These are phyloP conservation scores for Ptychodera flava DNA, from an alignment of 35 echinoderm and acorn worm species.

Conservation along the genomic window DNA sequence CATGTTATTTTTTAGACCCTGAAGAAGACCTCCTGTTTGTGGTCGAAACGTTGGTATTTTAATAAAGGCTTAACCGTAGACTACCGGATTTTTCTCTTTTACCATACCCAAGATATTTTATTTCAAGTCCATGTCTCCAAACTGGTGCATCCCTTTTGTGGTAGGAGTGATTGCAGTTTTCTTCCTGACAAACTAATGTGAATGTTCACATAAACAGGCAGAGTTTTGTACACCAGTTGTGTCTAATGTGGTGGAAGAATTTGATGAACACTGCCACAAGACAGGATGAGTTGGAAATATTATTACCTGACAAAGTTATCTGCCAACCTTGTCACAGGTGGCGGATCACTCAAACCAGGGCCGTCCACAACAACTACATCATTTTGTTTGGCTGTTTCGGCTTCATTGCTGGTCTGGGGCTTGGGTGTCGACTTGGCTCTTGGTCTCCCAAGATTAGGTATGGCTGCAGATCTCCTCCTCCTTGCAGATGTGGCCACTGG, in stretches of 20 bases:
- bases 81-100: too few species aligned
- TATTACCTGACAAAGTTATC: neutral
- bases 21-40: too few species aligned
- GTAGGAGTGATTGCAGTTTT: neutral
- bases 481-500: neutral
- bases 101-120: too few species aligned
- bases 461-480: neutral
- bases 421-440: neutral
- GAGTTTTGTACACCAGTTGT: neutral
- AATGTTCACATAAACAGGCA: neutral
- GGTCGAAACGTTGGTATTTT: too few species aligned
- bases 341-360: neutral
- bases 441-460: neutral
- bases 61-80: too few species aligned
- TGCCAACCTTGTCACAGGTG: neutral
- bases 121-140: too few species aligned
- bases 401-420: neutral
- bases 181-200: neutral
- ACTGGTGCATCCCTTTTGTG: neutral
- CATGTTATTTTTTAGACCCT: too few species aligned
- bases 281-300: neutral
- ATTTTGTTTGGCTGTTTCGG: neutral
- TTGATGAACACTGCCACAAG: neutral
- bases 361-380: too few species aligned
- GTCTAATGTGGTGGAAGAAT: neutral